phyloP scores from a whole-genome alignment of 2,797 vertebrate genomes.

The Ibycter americanus region DNA sequence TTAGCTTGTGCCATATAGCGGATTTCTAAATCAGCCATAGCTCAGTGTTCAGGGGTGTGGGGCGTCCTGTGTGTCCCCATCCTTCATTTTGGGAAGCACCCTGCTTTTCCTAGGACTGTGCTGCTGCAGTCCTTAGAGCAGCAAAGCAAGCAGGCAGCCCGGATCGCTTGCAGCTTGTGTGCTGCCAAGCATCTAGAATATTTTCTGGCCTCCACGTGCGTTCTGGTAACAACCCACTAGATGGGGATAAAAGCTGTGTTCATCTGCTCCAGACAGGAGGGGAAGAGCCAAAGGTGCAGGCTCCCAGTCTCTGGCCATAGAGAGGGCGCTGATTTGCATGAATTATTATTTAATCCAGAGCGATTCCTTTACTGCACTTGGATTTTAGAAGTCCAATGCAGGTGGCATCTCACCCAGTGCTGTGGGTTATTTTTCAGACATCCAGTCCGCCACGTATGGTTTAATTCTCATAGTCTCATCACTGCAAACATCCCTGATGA shows the following conservation, averaged over 20 bases:
- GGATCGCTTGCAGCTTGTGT: background rate
- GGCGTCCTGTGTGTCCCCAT: background rate
- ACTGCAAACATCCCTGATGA: conserved; percentile 93
- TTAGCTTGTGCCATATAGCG: fast-evolving
- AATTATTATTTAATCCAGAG: background rate
- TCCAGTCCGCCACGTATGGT: conserved; percentile 87
- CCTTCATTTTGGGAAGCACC: background rate
- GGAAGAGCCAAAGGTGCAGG: background rate
- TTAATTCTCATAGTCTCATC: conserved; percentile 87
- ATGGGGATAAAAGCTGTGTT: conserved; percentile 39
- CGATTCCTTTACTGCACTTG: fast-evolving
- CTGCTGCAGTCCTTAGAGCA: background rate
- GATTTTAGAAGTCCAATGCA: fast-evolving
- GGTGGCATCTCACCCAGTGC: background rate
- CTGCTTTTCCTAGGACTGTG: background rate
- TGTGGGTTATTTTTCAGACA: conserved; percentile 77
- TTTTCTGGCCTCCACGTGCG: background rate
- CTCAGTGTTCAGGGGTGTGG: background rate
- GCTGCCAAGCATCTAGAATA: fast-evolving
- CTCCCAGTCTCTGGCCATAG: background rate
- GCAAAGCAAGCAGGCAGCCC: background rate
- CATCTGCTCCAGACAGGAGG: background rate
- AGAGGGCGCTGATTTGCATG: fast-evolving
- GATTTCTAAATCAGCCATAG: background rate
- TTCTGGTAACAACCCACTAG: conserved; percentile 58